Percentiles rank a stretch among this genome's conserved stretches.
phyloP scores from a whole-genome alignment of 2,888 invertebrate genomes.

The Rotaria socialis region DNA sequence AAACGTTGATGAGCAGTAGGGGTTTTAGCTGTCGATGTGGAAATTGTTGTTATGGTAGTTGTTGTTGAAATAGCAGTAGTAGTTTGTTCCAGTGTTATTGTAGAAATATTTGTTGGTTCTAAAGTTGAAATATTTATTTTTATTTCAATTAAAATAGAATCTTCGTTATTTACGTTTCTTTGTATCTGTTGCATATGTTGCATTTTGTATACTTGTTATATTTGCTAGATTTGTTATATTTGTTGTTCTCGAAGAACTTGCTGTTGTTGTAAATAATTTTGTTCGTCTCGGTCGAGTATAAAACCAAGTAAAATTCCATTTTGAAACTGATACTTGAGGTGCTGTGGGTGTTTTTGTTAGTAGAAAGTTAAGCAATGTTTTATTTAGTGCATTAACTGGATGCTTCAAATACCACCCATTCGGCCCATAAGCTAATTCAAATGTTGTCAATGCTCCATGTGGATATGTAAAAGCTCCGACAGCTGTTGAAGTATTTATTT shows the following conservation, averaged over 20 bases:
- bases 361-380: neutral
- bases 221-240: neutral
- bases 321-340: neutral
- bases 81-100: neutral
- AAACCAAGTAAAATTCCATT: conserved; percentile 20
- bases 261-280: neutral
- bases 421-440: neutral
- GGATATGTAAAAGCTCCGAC: neutral
- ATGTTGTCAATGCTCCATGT: neutral
- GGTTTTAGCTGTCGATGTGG: neutral
- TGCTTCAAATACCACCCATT: neutral
- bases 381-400: neutral
- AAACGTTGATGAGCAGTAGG: neutral
- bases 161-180: no score
- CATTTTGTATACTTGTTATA: neutral
- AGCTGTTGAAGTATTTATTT: neutral
- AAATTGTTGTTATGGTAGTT: neutral
- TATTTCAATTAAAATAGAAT: neutral
- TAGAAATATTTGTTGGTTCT: neutral
- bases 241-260: neutral
- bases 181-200: no score
- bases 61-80: neutral
- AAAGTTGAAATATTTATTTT: neutral
- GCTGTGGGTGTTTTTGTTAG: neutral
- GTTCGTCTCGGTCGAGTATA: neutral